Base-by-base conservation (phyloP, 2,797 vertebrate species). In the Macropodus opercularis region DNA sequence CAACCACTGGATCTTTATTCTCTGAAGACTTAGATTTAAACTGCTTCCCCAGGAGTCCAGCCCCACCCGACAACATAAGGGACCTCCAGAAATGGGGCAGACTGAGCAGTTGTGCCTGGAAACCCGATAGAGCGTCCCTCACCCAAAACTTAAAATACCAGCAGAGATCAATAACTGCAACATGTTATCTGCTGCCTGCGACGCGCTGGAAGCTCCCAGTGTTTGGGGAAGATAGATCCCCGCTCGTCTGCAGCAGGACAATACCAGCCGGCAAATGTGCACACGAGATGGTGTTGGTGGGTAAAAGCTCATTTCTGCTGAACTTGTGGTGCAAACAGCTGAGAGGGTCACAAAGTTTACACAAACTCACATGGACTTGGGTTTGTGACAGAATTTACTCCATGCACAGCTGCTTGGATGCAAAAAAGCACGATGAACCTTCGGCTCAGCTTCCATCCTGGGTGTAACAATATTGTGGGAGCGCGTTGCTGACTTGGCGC, bases 121-220 rank as follows among this genome's bases (percentile, higher is more conserved):
- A 94, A 94, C 87, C 82, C 24, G 87, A 91, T 84, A 80, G 86
- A 92, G 87, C 64, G 39, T 85, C 80, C 85, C 77, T 86, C 86
- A 87, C 84, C 84, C 84, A 72, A 85, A 92, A 91, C 88, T 88
- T 91, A 90, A 92, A 91, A 92, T 91, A 92, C 88, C 84, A 80
- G 68, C 86, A 83, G 65, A 79, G 89, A 93, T 94, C 93, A 92
- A 93, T 94, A 92, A 58, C 77, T 84, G 88, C 90, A 92, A 87
- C 90, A 87, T 91, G 90, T 90, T 80, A 89, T 78, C 80, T 87
- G 83, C 90, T 86, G 90, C 90, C 85, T 79, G 85, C 76, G 67
- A 82, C 66, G 64, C 66, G 69, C 39, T 41, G 6, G 48, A 40
- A 52, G 49, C 29, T 61, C 58, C 48, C 31, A 14, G 29, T 15